Evolutionary conservation across 2,888 invertebrate genomes (phyloP), one percentile per base, ranked within the genome.

Genomic region (Volucella zonaria): DNA sequence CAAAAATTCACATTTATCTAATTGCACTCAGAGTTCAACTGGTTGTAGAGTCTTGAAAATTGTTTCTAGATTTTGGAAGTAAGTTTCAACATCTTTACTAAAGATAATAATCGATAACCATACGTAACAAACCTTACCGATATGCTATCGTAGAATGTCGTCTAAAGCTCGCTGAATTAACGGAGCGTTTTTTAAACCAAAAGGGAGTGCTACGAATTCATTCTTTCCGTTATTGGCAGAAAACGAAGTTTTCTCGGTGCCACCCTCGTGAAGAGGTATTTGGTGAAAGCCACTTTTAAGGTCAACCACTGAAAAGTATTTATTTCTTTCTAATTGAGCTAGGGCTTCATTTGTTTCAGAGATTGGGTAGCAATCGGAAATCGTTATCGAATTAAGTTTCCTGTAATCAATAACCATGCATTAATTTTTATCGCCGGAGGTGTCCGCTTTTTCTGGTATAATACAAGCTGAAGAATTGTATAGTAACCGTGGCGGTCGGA

Each of bases 1-100:
- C 1, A 80, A 59, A 9, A 83, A 83, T 38, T 74, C 70, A 10
- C 82, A 73, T 68, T 83, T 86, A 23, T 83, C 75, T 12, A 83
- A 40, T 54, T 79, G 73, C 10, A 82, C 52, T 54, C 70, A 71
- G 31, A 86, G 43, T 18, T 81, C 62, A 8, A 74, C 66, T 15
- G 47, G 9, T 10, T 49, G n/a, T 1, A 70, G 38, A 8, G 59
- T 79, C n/a, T 59, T 42, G 23, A 86, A 86, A 9, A 86, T 59
- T 31, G 1, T 67, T 10, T 77, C 51, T 0, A 86, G 9, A 45
- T 87, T 62, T 61, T 75, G 6, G 12, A 67, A 43, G 9, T 80
- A 85, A 11, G 52, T 4, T 23, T 64, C n/a, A 2, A 45, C 56
- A 11, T 52, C 38, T 52, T 67, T 62, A 31, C 75, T 70, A 42